Base-by-base conservation (phyloP, 1,140 invertebrate species). In the Leguminivora glycinivorella region DNA sequence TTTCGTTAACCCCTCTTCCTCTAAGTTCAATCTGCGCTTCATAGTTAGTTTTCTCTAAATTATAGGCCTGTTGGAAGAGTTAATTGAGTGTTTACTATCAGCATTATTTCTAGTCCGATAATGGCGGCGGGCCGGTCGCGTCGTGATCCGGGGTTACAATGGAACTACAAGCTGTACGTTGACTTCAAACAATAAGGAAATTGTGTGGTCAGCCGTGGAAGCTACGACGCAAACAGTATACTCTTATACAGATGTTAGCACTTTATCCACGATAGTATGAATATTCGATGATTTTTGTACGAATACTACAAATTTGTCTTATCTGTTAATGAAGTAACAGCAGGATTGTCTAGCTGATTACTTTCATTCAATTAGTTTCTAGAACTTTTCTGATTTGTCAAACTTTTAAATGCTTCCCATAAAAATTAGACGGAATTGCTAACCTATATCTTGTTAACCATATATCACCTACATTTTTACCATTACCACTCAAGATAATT, bases 21-120 rank as follows among this genome's bases (percentile, higher is more conserved):
- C 47, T 9, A 9, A 22, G 47, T 52, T 4, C n/a, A 52, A 52
- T 52, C 47, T 52, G 17, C n/a, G 47, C 47, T 52, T 52, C 47
- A 52, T 52, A 52, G 47, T 19, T 52, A 52, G 47, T 52, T 52
- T 67, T 63, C 69, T 70, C 70, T 83, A 79, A 84, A 82, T 82
- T 83, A 83, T 80, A 82, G 72, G 70, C 67, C 68, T n/a, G 52
- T 69, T 66, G 72, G 70, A 77, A 68, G 72, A 83, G 77, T 78
- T 82, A 81, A 84, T 84, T 83, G 78, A 78, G 72, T 80, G 77
- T 81, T 84, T 79, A 77, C 75, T 70, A 75, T 80, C 75, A 75
- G 78, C 70, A 82, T 82, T 76, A 79, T 80, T 81, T 70, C 78
- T 77, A 63, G 75, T 80, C 76, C 70, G 79, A 77, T 81, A 83